phyloP scores from a whole-genome alignment of 2,888 invertebrate species.

The Limenitis camilla region DNA sequence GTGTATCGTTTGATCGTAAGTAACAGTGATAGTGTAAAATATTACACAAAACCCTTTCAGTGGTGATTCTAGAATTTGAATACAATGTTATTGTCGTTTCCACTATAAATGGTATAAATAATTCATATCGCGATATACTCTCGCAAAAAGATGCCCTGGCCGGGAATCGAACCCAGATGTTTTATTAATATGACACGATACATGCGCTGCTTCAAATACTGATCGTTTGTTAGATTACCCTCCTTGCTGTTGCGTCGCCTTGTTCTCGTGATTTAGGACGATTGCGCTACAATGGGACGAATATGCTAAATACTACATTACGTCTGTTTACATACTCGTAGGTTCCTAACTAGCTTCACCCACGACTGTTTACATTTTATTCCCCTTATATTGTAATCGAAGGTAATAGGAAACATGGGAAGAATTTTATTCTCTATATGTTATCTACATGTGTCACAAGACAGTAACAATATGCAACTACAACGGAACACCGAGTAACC shows the following conservation, averaged over 20 bases:
- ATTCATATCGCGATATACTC: conserved; percentile 31
- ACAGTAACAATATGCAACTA: no score
- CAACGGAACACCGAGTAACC: no score
- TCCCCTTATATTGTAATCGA: no score
- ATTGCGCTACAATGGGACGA: conserved; percentile 7
- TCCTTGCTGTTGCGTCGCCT: no score
- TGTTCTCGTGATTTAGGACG: conserved; percentile 3
- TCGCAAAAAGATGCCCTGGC: conserved; percentile 29
- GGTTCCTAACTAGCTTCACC: no score
- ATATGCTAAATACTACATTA: conserved; percentile 1
- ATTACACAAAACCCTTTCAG: neutral
- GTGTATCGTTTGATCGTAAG: no score
- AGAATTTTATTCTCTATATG: no score
- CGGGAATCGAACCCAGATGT: conserved; percentile 30
- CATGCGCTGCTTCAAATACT: conserved; percentile 20
- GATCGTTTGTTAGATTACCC: conserved; percentile 14
- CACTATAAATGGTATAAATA: conserved; percentile 35
- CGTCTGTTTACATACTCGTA: neutral
- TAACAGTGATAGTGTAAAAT: neutral
- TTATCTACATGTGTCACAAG: no score
- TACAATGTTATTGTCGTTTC: conserved; percentile 37
- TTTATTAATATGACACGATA: conserved; percentile 34
- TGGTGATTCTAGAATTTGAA: conserved; percentile 30
- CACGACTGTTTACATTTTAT: no score
- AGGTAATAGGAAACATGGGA: no score